Evolutionary conservation across 2,113 vertebrate genomes (phyloP).

Genomic region (Anhinga anhinga): DNA sequence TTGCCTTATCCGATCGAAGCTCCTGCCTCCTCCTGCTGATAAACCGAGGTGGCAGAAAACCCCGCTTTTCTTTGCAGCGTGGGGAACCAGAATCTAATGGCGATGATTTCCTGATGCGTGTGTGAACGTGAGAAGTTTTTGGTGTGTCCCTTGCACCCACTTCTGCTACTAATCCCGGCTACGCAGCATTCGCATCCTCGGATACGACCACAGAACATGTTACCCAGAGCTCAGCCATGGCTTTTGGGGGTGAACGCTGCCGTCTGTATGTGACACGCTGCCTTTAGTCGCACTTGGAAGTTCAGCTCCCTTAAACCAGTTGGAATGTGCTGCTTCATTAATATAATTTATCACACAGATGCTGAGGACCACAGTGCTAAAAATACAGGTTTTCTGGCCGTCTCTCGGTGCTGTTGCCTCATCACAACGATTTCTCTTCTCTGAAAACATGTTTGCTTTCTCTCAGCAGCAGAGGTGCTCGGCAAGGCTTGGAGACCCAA

Average conservation of each 20-base stretch:
- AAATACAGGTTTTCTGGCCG: not conserved
- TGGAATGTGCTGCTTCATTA: not conserved
- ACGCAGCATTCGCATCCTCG: accelerated
- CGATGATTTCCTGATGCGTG: not conserved
- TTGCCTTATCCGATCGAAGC: not conserved
- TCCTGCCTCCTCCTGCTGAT: not conserved
- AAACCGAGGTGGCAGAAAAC: not conserved
- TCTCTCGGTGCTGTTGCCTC: not conserved
- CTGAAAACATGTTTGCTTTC: not conserved
- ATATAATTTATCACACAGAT: not conserved
- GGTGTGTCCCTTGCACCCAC: not conserved
- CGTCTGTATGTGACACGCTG: not conserved
- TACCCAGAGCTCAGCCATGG: accelerated
- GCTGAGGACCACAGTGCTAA: not conserved
- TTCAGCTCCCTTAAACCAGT: not conserved
- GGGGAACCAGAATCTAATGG: not conserved
- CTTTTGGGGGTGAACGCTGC: not conserved
- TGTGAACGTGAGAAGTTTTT: not conserved
- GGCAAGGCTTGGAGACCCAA: not conserved
- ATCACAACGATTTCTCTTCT: not conserved
- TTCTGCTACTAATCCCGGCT: not conserved
- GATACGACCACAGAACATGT: accelerated
- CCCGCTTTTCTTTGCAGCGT: not conserved
- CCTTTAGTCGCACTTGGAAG: not conserved
- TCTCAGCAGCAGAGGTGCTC: not conserved